Evolutionary conservation across 92 coral and sea anemone species (phyloP).

Genomic region (Bergia sp.): DNA sequence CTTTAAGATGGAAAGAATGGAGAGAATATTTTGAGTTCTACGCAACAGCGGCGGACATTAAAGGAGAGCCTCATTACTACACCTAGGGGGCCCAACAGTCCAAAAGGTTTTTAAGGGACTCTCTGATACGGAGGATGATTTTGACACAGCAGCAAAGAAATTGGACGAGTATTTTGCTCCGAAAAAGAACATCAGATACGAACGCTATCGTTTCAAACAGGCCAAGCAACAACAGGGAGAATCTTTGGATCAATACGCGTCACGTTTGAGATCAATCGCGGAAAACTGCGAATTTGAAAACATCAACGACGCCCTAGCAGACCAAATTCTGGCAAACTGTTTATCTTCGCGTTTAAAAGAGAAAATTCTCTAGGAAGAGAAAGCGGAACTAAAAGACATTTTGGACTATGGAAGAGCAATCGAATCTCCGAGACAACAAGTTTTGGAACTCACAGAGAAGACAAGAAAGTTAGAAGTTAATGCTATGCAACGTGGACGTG

Average conservation of each 20-base stretch:
- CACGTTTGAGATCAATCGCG: slow-evolving; percentile 36
- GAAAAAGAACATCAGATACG: slow-evolving; percentile 36
- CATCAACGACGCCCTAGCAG: slow-evolving; percentile 44
- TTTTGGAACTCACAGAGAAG: slow-evolving; percentile 7
- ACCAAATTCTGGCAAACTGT: slow-evolving; percentile 45
- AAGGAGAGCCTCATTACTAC: slow-evolving; percentile 42
- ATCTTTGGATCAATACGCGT: slow-evolving; percentile 43
- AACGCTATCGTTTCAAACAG: slow-evolving; percentile 49
- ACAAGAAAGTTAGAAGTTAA: slow-evolving; percentile 34
- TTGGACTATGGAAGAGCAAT: slow-evolving; percentile 42
- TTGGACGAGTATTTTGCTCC: slow-evolving; percentile 45
- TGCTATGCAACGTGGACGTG: slow-evolving; percentile 21
- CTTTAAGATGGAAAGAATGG: slow-evolving; percentile 51
- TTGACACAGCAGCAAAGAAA: slow-evolving; percentile 42
- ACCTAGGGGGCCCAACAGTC: slow-evolving; percentile 42
- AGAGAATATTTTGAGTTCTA: slow-evolving; percentile 42
- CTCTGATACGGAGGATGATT: slow-evolving; percentile 36
- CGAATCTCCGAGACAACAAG: slow-evolving; percentile 51
- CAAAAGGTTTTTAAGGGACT: slow-evolving; percentile 47
- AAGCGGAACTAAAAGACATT: slow-evolving; percentile 47
- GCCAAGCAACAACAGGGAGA: slow-evolving; percentile 49
- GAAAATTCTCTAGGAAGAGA: slow-evolving; percentile 45
- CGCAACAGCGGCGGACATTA: slow-evolving; percentile 31
- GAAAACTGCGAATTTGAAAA: slow-evolving; percentile 49
- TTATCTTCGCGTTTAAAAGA: slow-evolving; percentile 46